These are phyloP conservation scores for Tauraco erythrolophus DNA, from an alignment of 2,113 vertebrate genomes.

Conservation along the genomic window DNA sequence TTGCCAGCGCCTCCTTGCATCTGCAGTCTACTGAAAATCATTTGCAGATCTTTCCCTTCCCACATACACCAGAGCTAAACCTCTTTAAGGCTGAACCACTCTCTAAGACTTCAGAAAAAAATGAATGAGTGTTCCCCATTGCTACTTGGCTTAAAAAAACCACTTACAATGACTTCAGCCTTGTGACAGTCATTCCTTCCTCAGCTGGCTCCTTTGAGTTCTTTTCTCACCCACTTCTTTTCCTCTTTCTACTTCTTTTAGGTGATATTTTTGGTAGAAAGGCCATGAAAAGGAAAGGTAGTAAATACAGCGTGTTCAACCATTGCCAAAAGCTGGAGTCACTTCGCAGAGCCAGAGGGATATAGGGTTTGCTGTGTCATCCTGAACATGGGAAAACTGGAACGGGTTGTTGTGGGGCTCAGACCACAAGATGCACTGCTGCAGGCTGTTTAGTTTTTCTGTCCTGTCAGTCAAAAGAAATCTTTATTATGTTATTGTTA, in stretches of 20 bases:
- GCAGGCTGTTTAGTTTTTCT: not conserved
- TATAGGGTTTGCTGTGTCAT: slow-evolving; percentile 14
- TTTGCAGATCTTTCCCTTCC: not conserved
- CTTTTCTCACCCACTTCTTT: slow-evolving; percentile 1
- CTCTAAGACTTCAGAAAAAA: not conserved
- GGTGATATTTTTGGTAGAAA: slow-evolving; percentile 8
- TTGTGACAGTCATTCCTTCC: slow-evolving; percentile 43
- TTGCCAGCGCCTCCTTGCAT: not conserved
- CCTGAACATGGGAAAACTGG: slow-evolving; percentile 31
- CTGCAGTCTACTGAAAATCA: not conserved
- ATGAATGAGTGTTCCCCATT: not conserved
- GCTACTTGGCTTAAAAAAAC: not conserved
- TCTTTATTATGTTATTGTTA: not conserved
- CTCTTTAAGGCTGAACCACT: not conserved
- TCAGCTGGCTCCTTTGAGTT: slow-evolving; percentile 5
- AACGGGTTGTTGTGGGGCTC: not conserved
- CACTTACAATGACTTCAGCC: not conserved
- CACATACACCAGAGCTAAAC: not conserved
- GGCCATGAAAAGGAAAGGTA: not conserved
- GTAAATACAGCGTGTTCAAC: slow-evolving; percentile 19
- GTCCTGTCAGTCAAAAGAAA: not conserved
- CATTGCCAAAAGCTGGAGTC: slow-evolving; percentile 41
- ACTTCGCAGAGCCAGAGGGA: slow-evolving; percentile 19
- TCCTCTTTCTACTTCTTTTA: slow-evolving; percentile 11
- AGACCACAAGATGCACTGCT: slow-evolving; percentile 19